Percentiles rank a stretch among this genome's conserved stretches.
phyloP scores from a whole-genome alignment of 2,113 vertebrate genomes.

The Lepus americanus region DNA sequence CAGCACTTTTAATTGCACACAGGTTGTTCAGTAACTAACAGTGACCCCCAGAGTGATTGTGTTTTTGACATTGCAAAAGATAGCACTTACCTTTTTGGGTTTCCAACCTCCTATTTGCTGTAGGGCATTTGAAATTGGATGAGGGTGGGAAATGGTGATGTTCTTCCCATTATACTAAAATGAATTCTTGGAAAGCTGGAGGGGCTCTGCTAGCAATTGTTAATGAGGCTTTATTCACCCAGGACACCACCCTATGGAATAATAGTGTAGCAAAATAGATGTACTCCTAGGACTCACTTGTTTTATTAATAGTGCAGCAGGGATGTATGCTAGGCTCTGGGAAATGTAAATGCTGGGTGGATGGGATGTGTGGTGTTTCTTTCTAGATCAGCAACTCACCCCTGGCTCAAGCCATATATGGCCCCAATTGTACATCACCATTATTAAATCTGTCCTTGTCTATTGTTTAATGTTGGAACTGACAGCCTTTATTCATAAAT shows the following conservation, averaged over 20 bases:
- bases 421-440: not conserved
- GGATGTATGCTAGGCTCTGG: not conserved
- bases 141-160: conserved; percentile 77
- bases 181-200: conserved; percentile 82
- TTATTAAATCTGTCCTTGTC: not conserved
- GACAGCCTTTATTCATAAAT: conserved; percentile 7
- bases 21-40: conserved; percentile 46
- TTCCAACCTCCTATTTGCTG: conserved; percentile 84
- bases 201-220: conserved; percentile 75
- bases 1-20: not conserved
- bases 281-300: conserved; percentile 45
- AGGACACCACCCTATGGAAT: conserved; percentile 73
- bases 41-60: conserved; percentile 26
- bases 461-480: not conserved
- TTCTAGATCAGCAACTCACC: conserved; percentile 52
- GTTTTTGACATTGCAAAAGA: conserved; percentile 69
- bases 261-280: conserved; percentile 81
- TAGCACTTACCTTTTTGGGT: not conserved
- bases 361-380: conserved; percentile 57
- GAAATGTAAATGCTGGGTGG: conserved; percentile 58
- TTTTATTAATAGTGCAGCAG: conserved; percentile 60
- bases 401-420: not conserved
- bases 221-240: conserved; percentile 89
- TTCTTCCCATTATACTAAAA: conserved; percentile 86
- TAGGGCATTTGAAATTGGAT: conserved; percentile 89